These are phyloP conservation scores for Chloroclystis v-ata DNA, from an alignment of 2,888 invertebrate genomes.

Conservation along the genomic window DNA sequence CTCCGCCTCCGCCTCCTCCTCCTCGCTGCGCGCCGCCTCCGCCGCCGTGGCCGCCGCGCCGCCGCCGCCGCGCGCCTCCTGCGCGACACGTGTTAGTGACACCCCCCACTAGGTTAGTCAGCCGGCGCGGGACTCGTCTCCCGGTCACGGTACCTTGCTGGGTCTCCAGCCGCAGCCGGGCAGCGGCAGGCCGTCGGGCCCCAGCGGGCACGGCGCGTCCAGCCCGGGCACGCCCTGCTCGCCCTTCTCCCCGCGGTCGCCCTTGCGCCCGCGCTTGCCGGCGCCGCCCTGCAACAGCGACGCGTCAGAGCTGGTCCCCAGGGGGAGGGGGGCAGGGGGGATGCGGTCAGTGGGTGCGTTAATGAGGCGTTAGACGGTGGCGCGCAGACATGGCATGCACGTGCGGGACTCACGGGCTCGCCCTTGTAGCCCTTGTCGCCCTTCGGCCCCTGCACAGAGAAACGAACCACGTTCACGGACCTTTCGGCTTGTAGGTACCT, in stretches of 20 bases:
- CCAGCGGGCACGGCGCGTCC: constrained; percentile 99
- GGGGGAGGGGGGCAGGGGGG: not conserved
- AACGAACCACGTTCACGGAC: not conserved
- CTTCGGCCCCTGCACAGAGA: constrained; percentile 84
- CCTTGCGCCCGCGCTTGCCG: constrained; percentile 94
- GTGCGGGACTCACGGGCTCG: constrained; percentile 82
- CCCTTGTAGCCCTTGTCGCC: constrained; percentile 94
- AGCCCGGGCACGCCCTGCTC: constrained; percentile 98
- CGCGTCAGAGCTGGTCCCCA: constrained; percentile 1
- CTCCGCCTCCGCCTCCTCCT: constrained; percentile 38
- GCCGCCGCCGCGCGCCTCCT: constrained; percentile 26
- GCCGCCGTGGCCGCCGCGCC: constrained; percentile 32
- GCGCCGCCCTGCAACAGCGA: constrained; percentile 83
- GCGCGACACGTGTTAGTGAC: constrained; percentile 7
- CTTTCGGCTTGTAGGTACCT: not conserved
- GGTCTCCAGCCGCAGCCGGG: constrained; percentile 97
- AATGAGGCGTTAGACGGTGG: constrained; percentile 30
- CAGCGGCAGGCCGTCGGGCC: constrained; percentile 95
- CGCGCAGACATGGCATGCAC: constrained; percentile 26
- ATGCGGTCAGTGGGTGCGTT: constrained; percentile 10
- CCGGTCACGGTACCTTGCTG: constrained; percentile 84
- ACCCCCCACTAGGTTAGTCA: too few species aligned
- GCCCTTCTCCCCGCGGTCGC: constrained; percentile 94
- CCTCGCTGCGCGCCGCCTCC: constrained; percentile 31
- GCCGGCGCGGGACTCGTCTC: constrained; percentile 36